phyloP scores from a whole-genome alignment of 2,113 vertebrate genomes.

The Rhinoptilus africanus region DNA sequence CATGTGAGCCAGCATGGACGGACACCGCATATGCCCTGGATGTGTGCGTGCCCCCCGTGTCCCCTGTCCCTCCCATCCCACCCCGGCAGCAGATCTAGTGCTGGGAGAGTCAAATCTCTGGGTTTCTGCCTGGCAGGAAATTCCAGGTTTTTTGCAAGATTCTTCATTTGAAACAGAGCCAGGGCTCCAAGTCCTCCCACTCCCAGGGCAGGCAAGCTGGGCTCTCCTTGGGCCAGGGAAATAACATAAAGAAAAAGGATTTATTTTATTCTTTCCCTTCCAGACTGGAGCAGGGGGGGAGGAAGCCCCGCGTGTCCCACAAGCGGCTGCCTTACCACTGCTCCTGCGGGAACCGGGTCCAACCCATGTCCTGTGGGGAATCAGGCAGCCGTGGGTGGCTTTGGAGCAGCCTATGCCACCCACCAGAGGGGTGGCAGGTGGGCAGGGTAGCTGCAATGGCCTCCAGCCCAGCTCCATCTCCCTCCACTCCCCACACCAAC shows the following conservation, averaged over 20 bases:
- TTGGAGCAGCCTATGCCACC: not conserved
- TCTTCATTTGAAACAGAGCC: not conserved
- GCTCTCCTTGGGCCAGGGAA: not conserved
- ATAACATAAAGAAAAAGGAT: not conserved
- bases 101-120: not conserved
- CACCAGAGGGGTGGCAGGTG: accelerated
- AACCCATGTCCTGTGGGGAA: not conserved
- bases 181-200: not conserved
- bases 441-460: not conserved
- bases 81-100: not conserved
- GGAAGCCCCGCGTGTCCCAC: not conserved
- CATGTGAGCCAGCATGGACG: accelerated
- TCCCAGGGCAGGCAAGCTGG: not conserved
- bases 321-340: accelerated
- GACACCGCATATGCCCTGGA: accelerated
- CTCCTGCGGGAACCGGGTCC: accelerated
- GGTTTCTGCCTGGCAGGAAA: conserved; percentile 25
- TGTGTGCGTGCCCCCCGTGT: accelerated
- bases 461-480: accelerated
- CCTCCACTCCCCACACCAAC: not conserved
- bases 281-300: not conserved
- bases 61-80: not conserved
- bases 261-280: not conserved
- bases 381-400: not conserved
- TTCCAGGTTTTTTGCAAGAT: not conserved